Percentiles rank a stretch among this genome's conserved stretches.
Conservation (phyloP, 2,888 invertebrate genomes). For the Acrobasis suavella region DNA sequence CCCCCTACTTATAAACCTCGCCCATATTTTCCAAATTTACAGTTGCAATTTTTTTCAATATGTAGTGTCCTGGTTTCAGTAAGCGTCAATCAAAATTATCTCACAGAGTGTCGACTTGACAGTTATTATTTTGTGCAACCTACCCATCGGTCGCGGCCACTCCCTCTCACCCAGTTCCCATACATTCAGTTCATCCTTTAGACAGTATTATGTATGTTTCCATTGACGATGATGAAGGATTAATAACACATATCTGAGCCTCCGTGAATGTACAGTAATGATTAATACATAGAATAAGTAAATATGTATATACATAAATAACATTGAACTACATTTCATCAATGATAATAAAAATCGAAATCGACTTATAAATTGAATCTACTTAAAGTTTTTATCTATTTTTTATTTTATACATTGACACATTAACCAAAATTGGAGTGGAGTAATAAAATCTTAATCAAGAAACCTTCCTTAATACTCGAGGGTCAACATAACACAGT, state of each 20-base stretch:
- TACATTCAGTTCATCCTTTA: neutral
- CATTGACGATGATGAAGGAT: neutral
- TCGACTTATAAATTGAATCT: too few relatives aligned
- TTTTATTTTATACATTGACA: conserved; percentile 33
- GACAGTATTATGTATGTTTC: neutral
- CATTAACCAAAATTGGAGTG: conserved; percentile 44
- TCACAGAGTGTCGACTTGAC: conserved; percentile 35
- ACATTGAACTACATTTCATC: neutral
- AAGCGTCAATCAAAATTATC: conserved; percentile 15
- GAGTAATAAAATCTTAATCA: conserved; percentile 45
- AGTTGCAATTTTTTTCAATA: neutral
- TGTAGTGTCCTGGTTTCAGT: conserved; percentile 1
- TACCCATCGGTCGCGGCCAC: conserved; percentile 12
- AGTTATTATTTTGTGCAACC: conserved; percentile 41
- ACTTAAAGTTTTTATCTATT: neutral
- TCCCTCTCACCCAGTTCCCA: conserved; percentile 30
- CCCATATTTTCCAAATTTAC: too few relatives aligned
- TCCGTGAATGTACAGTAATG: neutral
- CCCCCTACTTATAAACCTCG: neutral
- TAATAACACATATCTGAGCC: neutral
- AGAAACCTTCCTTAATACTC: conserved; percentile 44
- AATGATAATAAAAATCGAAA: neutral
- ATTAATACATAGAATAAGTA: neutral
- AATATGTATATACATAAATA: neutral
- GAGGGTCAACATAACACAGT: conserved; percentile 41